Evolutionary conservation across 1,140 invertebrate genomes (phyloP).

Genomic region (Holcopasites calliopsidis): DNA sequence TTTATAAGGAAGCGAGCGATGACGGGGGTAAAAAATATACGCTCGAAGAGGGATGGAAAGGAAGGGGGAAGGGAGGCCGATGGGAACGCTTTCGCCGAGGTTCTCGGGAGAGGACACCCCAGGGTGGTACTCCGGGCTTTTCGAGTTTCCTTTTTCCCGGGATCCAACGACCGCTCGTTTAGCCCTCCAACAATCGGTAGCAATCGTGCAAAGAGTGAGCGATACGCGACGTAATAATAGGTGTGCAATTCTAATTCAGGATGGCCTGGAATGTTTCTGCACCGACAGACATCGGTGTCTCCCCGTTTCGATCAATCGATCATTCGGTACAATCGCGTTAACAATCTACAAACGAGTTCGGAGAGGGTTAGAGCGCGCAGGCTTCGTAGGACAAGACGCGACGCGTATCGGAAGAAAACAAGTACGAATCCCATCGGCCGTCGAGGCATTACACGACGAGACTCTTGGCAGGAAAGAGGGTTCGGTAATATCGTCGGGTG

Average conservation of each 20-base stretch:
- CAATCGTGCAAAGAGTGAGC: background rate
- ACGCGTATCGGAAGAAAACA: background rate
- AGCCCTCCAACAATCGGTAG: too few species aligned
- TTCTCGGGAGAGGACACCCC: slow-evolving; percentile 33
- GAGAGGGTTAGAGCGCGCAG: background rate
- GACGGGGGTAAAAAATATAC: slow-evolving; percentile 56
- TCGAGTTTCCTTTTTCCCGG: slow-evolving; percentile 19
- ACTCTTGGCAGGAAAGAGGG: slow-evolving; percentile 64
- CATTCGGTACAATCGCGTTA: background rate
- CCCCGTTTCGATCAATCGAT: background rate
- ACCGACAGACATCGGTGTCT: background rate
- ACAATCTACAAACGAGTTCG: background rate
- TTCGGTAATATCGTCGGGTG: slow-evolving; percentile 75
- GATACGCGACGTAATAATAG: too few species aligned
- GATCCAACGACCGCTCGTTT: background rate
- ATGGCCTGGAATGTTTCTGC: background rate
- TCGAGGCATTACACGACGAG: slow-evolving; percentile 53
- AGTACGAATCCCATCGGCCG: background rate
- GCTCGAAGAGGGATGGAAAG: slow-evolving; percentile 12
- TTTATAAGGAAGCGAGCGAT: slow-evolving; percentile 78
- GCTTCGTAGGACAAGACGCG: background rate
- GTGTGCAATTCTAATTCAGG: too few species aligned
- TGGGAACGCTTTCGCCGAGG: slow-evolving; percentile 14
- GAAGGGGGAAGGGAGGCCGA: background rate
- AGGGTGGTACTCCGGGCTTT: slow-evolving; percentile 9